Evolutionary conservation across 2,797 vertebrate genomes (phyloP), one percentile per base, ranked within the genome.

Genomic region (Onychomys leucogaster): DNA sequence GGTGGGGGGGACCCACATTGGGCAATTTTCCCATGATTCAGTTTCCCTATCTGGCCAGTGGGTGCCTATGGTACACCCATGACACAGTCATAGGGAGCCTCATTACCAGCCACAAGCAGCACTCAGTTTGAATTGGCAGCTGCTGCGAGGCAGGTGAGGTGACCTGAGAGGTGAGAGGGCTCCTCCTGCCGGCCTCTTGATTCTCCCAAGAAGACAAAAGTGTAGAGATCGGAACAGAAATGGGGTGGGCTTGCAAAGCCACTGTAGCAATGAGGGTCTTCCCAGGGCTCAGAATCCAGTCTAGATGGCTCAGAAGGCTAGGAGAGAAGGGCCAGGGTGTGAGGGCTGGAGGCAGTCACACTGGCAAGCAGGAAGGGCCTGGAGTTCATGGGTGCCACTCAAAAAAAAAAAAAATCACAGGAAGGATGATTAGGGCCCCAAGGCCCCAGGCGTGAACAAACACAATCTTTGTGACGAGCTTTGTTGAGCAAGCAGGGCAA

Each of bases 381-480:
- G 0, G 0, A 93, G 78, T 89, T 97, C 97, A 90, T 95, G 95
- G 37, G 19, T 92, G 89, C 78, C 89, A 78, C 76, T 97, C 96
- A 91, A 97, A 95, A 55, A 52, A 49, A 59, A 46, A 52, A 55
- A 55, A 97, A 97, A 96, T 87, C 1, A 0, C 90, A 91, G 52
- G 90, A 81, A 95, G 94, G 93, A 95, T 87, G 95, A 85, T 92
- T 91, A 95, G 96, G 97, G 94, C 94, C 98, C 95, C 93, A 57
- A 52, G 92, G 81, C 97, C 96, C 96, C 61, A 27, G 96, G 96
- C 96, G 95, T 86, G 98, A 98, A 97, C 96, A 98, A 98, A 98
- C 93, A 98, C 63, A 63, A 91, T 69, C 97, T 96, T 96, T 90
- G 97, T 96, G 87, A 90, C 41, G 84, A n/a, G 92, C 96, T 97